Conservation (phyloP, 2,113 vertebrate genomes). For the Sinosuthora webbiana region DNA sequence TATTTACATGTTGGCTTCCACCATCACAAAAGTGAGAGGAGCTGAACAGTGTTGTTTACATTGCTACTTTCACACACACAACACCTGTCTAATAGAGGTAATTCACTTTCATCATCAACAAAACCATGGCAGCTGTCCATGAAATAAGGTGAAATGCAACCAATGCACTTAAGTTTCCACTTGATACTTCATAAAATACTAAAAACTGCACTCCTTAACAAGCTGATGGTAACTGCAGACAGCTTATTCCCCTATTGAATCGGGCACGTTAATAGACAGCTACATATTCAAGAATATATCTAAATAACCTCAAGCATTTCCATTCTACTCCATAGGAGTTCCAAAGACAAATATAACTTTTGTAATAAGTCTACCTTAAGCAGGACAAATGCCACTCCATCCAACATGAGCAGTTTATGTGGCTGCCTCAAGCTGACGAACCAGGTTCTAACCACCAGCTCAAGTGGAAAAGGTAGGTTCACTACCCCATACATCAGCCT, state of each 20-base stretch:
- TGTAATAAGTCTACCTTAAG: background rate
- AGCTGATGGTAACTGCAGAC: background rate
- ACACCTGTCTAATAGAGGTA: background rate
- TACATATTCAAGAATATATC: background rate
- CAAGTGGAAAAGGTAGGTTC: background rate
- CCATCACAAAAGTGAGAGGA: background rate
- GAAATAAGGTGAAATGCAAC: background rate
- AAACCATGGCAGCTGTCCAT: background rate
- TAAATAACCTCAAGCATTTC: background rate
- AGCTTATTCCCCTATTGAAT: background rate
- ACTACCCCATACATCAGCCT: background rate
- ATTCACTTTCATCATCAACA: background rate
- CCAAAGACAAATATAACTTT: background rate
- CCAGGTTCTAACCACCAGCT: background rate
- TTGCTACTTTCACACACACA: background rate
- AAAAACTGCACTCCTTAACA: background rate
- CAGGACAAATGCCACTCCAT: background rate
- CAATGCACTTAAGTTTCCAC: background rate
- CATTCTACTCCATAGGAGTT: background rate
- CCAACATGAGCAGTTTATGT: accelerated
- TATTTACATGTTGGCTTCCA: background rate
- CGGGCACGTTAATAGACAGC: background rate
- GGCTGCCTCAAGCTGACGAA: background rate
- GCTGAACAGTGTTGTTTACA: background rate
- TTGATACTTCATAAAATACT: background rate